Evolutionary conservation across 2,113 vertebrate species (phyloP).

Genomic region (Prunella fulvescens): DNA sequence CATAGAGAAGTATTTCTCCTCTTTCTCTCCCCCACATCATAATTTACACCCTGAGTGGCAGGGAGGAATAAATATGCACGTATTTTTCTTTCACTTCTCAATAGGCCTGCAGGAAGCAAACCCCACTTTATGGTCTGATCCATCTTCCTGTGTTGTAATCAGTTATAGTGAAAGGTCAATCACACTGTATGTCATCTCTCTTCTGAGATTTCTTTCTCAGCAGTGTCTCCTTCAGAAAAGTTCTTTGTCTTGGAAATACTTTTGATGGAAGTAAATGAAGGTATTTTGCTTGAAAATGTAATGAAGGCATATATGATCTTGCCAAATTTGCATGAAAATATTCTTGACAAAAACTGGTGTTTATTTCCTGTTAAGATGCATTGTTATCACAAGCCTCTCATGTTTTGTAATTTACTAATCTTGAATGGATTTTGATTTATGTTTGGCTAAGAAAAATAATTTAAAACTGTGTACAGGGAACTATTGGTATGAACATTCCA

Average conservation of each 20-base stretch:
- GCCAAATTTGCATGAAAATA: neutral
- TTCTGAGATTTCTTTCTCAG: neutral
- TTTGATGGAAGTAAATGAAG: too few relatives aligned
- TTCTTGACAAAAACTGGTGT: neutral
- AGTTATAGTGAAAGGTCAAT: neutral
- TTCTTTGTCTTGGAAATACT: neutral
- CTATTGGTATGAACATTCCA: neutral
- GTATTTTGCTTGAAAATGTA: neutral
- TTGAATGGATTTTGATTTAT: neutral
- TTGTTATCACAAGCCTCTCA: neutral
- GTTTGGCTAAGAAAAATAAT: neutral
- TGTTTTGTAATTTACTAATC: neutral
- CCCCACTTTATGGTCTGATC: neutral
- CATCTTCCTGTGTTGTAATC: neutral
- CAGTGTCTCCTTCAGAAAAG: neutral
- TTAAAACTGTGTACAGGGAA: neutral
- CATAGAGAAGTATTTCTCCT: neutral
- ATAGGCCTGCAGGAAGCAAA: neutral
- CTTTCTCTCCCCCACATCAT: rapidly evolving
- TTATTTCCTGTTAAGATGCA: neutral
- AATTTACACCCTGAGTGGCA: neutral
- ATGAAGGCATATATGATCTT: neutral
- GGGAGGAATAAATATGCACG: neutral
- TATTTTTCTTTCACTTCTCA: neutral
- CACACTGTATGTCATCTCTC: neutral